These are phyloP conservation scores for Margarornis squamiger DNA, from an alignment of 2,797 vertebrate species.

Conservation along the genomic window DNA sequence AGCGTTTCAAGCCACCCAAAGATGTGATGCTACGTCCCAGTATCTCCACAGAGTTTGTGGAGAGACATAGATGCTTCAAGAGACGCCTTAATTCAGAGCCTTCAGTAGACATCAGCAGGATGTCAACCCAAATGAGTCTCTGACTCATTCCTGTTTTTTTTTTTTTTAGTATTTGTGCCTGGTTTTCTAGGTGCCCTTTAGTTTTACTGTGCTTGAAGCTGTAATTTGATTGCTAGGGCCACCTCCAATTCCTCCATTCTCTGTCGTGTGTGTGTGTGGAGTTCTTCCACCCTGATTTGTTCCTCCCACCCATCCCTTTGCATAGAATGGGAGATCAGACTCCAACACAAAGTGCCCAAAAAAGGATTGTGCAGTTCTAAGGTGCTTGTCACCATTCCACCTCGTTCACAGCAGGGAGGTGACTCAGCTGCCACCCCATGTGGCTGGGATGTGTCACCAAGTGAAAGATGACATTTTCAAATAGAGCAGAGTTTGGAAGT, in stretches of 20 bases:
- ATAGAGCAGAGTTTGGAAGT: not conserved
- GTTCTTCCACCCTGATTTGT: not conserved
- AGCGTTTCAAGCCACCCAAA: not conserved
- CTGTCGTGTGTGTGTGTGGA: not conserved
- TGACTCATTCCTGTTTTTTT: constrained; percentile 17
- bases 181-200: not conserved
- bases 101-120: not conserved
- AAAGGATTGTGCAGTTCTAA: constrained; percentile 56
- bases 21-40: not conserved
- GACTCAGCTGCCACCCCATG: constrained; percentile 61
- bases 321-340: constrained; percentile 43
- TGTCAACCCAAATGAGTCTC: not conserved
- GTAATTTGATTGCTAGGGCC: not conserved
- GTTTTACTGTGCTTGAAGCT: not conserved
- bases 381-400: constrained; percentile 46
- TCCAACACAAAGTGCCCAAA: constrained; percentile 53
- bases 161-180: constrained; percentile 24
- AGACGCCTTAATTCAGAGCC: not conserved
- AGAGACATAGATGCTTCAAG: not conserved
- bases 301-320: constrained; percentile 59
- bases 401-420: constrained; percentile 35
- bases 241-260: constrained; percentile 21
- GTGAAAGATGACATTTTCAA: constrained; percentile 37
- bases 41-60: not conserved
- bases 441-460: constrained; percentile 63